Evolutionary conservation across 2,888 invertebrate species (phyloP).

Genomic region (Phragmatobia fuliginosa): DNA sequence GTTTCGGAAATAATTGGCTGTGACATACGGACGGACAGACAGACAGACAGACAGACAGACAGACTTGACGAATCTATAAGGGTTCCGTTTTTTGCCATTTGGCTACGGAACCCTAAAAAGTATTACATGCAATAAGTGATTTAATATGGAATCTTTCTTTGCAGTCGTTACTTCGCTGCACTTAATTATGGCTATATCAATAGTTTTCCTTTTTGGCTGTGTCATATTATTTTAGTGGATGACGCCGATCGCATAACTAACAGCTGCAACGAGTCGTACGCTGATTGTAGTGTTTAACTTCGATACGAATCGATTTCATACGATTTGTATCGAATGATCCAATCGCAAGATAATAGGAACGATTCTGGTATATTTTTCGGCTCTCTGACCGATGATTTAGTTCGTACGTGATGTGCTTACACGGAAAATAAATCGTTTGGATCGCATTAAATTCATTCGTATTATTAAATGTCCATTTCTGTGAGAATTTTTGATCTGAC

Average conservation of each 20-base stretch:
- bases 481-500: slow-evolving; percentile 80
- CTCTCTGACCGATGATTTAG: slow-evolving; percentile 80
- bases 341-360: slow-evolving; percentile 81
- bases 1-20: too few species aligned
- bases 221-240: slow-evolving; percentile 87
- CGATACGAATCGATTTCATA: slow-evolving; percentile 82
- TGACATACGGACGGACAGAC: too few species aligned
- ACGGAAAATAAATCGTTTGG: slow-evolving; percentile 81
- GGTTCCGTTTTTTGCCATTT: too few species aligned
- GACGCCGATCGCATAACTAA: slow-evolving; percentile 80
- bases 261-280: slow-evolving; percentile 77
- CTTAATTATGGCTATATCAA: slow-evolving; percentile 75
- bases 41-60: too few species aligned
- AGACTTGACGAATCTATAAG: too few species aligned
- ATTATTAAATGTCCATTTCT: slow-evolving; percentile 83
- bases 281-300: slow-evolving; percentile 84
- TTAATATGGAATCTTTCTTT: slow-evolving; percentile 43
- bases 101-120: too few species aligned
- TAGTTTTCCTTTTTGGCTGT: slow-evolving; percentile 82
- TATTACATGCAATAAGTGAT: neutral
- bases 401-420: slow-evolving; percentile 84
- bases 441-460: slow-evolving; percentile 80
- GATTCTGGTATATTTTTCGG: slow-evolving; percentile 81
- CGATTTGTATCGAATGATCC: slow-evolving; percentile 80
- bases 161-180: slow-evolving; percentile 65